Conservation (phyloP, 1,140 invertebrate species). For the Caenorhabditis brenneri region DNA sequence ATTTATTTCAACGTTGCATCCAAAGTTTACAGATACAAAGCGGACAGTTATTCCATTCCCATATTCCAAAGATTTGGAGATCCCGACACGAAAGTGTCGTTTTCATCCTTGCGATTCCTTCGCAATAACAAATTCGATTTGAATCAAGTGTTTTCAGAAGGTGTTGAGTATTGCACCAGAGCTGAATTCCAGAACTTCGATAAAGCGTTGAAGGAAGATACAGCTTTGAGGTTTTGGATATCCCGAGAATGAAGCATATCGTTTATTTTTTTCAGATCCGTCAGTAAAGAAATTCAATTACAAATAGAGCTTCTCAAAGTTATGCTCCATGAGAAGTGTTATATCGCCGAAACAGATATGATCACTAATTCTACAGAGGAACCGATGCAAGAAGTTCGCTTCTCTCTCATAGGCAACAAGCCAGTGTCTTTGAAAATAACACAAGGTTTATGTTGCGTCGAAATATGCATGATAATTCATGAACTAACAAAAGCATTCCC, state of each 20-base stretch:
- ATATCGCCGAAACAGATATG: background rate
- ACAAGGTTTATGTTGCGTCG: background rate
- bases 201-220: background rate
- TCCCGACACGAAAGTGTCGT: background rate
- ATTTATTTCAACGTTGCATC: too few relatives aligned
- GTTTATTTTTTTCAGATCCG: background rate
- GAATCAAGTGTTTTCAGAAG: background rate
- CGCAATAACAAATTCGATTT: background rate
- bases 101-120: background rate
- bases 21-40: conserved; percentile 19
- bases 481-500: background rate
- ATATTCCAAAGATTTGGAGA: conserved; percentile 1
- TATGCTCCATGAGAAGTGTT: conserved; percentile 16
- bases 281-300: background rate
- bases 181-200: background rate
- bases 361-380: background rate
- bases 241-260: background rate
- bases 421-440: background rate
- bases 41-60: background rate
- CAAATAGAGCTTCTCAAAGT: background rate
- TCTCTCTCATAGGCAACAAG: background rate
- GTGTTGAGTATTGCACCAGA: background rate
- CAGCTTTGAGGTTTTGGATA: background rate
- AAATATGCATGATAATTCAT: background rate
- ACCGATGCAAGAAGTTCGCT: background rate